Evolutionary conservation across 2,113 vertebrate species (phyloP), one percentile per base, ranked within the genome.

Genomic region (Erythrolamprus reginae): DNA sequence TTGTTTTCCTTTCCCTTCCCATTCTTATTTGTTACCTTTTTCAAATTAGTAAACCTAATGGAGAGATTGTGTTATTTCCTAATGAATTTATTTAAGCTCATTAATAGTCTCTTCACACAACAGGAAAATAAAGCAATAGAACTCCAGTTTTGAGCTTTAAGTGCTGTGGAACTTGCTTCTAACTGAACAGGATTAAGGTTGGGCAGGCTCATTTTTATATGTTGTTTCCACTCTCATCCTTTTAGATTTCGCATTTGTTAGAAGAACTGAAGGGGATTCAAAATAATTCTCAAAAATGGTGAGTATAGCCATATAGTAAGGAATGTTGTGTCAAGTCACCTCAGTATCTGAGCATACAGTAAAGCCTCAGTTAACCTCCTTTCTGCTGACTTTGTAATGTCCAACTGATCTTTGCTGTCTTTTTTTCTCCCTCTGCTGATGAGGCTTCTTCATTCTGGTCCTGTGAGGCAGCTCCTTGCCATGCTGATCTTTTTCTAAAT

Each of bases 251-350:
- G 90, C 97, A 98, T 28, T 96, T 99, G 10, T 86, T 99, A 87
- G 93, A 96, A 5, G 98, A 98, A 94, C 90, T 99, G 90, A 97
- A 97, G 92, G 91, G 93, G 19, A 98, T 99, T 94, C 96, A 86
- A 92, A 95, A 95, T 92, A 95, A 94, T 21, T 85, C 96, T 89
- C 98, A 99, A 88, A 99, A 98, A 95, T 98, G 99, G 99, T 99
- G 95, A 95, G 90, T 50, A 61, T 91, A 2, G 7, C 0, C 55
- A 10, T 48, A 1, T 48, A 1, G 1, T 90, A 65, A 70, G 65
- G n/a, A 70, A 17, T 70, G n/a, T n/a, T 65, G 28, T n/a, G 3
- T 61, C 58, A 61, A 13, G 28, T 15, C 65, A 65, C 26, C 58
- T n/a, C 58, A 65, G 58, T 28, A 38, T 77, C 65, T 8, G 15